Base-by-base conservation (phyloP, 2,113 vertebrate genomes). In the Corythoichthys intestinalis region DNA sequence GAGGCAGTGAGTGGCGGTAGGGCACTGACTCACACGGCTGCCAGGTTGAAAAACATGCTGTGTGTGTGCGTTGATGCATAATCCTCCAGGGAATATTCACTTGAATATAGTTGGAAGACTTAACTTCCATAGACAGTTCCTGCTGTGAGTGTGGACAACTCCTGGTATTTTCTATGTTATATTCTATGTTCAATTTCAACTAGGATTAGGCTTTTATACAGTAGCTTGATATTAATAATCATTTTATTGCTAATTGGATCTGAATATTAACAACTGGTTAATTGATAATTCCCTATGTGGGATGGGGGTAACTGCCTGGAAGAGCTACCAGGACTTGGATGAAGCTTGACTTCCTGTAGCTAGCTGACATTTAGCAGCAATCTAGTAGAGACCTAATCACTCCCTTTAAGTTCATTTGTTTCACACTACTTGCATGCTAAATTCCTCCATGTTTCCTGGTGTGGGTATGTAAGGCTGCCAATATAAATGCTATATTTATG, bases 21-120 rank as follows among this genome's bases (percentile, higher is more conserved):
- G 34, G 2, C 50, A 75, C 81, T 79, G 80, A 75, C 79, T 81
- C 83, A 80, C 78, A 74, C 71, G 4, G 64, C 80, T 78, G 70
- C 70, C 79, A 72, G 81, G 71, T 76, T 66, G 58, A 66, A 77
- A 79, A 80, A 73, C 67, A 39, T 17, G 38, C 14, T 35, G 4
- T 35, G 4, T 4, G 39, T 46, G 60, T 46, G 47, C 28, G 63
- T 49, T 20, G n/a, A 46, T 49, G 47, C 34, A 17, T 11, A 62
- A 37, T 58, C 60, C 60, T 17, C 41, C 9, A 46, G 60, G 60
- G 17, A 34, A 62, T 46, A 17, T 11, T 44, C 60, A 62, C 39
- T 62, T 46, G 39, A 62, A 62, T 44, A n/a, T 28, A n/a, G 38
- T 44, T 44, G 17, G 39, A 62, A 6, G 60, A 62, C 39, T 62